Conservation (phyloP, 1,140 invertebrate genomes). For the Lordiphosa collinella region DNA sequence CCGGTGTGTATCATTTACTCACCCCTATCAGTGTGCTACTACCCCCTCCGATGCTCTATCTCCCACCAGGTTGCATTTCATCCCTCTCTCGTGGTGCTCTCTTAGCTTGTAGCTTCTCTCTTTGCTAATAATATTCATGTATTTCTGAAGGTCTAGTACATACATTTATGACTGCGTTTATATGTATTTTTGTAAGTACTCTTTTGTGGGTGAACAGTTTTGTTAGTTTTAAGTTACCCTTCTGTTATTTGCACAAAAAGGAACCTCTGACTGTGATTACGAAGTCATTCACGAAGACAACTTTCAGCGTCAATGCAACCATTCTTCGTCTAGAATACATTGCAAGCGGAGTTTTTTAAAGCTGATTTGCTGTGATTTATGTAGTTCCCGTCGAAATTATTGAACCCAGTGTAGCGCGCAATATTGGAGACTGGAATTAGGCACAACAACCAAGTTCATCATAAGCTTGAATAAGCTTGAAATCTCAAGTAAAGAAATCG, state of each 20-base stretch:
- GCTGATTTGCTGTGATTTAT: too few relatives aligned
- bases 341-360: too few relatives aligned
- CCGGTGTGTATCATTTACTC: constrained; percentile 56
- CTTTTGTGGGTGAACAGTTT: constrained; percentile 4
- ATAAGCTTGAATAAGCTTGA: too few relatives aligned
- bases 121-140: constrained; percentile 7
- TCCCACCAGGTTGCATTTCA: constrained; percentile 14
- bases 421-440: too few relatives aligned
- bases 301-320: too few relatives aligned
- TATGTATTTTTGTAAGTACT: too few relatives aligned
- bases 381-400: too few relatives aligned
- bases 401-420: too few relatives aligned
- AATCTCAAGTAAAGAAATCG: too few relatives aligned
- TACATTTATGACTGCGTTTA: background rate
- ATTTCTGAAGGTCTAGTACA: constrained; percentile 4
- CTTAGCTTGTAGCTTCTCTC: constrained; percentile 8
- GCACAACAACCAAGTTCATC: too few relatives aligned
- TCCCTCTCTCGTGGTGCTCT: constrained; percentile 5
- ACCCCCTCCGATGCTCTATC: constrained; percentile 21
- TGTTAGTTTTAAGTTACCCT: constrained; percentile 14
- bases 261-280: background rate
- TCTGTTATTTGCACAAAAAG: constrained; percentile 10
- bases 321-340: too few relatives aligned
- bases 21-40: constrained; percentile 37
- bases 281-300: too few relatives aligned